Conservation (phyloP, 2,113 vertebrate genomes). For the Pomatorhinus ruficollis region DNA sequence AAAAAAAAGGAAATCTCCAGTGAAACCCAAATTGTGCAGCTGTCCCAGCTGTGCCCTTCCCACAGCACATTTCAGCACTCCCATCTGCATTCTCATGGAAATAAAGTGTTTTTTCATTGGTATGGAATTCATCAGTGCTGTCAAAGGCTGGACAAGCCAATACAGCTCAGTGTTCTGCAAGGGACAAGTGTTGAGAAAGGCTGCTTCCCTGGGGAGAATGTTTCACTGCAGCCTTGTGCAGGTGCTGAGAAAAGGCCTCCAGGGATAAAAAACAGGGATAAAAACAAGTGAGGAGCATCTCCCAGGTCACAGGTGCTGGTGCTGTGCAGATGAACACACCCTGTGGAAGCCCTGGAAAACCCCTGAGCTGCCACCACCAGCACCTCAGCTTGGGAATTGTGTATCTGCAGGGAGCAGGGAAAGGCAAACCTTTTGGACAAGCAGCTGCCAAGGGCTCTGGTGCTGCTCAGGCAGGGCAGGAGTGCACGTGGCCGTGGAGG, state of each 20-base stretch:
- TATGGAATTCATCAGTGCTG: background rate
- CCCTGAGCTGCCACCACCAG: background rate
- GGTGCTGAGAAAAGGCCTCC: background rate
- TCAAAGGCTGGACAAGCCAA: background rate
- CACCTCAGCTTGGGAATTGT: background rate
- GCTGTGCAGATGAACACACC: background rate
- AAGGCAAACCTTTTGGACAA: background rate
- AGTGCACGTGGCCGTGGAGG: accelerated
- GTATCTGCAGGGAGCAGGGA: background rate
- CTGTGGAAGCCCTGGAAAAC: background rate
- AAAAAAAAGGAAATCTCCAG: slow-evolving; percentile 12
- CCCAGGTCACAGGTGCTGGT: accelerated
- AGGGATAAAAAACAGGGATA: background rate
- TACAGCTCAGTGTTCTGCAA: background rate
- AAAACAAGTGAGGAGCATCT: background rate
- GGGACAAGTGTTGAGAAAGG: background rate
- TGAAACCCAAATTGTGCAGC: slow-evolving; percentile 25
- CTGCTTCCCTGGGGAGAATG: background rate
- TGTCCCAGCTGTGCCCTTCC: slow-evolving; percentile 5
- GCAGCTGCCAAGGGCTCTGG: background rate
- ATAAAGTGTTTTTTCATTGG: background rate
- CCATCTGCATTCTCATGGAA: background rate
- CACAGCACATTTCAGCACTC: background rate
- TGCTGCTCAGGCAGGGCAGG: background rate
- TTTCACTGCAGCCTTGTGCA: background rate